Base-by-base conservation (phyloP, 2,888 invertebrate genomes). In the Vanessa cardui region DNA sequence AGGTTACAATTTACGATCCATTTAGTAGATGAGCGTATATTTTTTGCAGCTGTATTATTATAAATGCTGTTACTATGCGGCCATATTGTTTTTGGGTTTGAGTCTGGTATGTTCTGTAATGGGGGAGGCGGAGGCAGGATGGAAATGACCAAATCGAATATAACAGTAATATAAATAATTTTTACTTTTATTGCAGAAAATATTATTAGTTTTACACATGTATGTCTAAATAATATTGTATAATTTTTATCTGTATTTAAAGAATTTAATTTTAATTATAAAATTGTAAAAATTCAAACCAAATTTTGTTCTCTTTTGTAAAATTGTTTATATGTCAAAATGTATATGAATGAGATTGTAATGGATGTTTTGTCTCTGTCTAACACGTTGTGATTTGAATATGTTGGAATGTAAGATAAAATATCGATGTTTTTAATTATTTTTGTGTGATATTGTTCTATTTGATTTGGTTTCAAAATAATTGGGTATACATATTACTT, bases 11-110 rank as follows among this genome's bases (percentile, higher is more conserved):
- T 47, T 74, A 75, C 71, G 39, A 66, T 66, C 76, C 76, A 72
- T 76, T 80, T 79, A 82, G 80, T 77, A 73, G 74, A 78, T 74
- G 71, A 76, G 79, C 84, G 80, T 82, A 85, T 88, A 89, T 91
- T 83, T 86, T 91, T 90, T 91, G 90, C 91, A 86, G 80, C 81
- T 83, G 77, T 84, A 83, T 84, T 75, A 79, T 84, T 83, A 82
- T 76, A 56, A 67, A 65, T 83, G 81, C 83, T 84, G 80, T 79
- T 76, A 81, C 77, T 74, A 79, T 81, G 79, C 87, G 88, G 91
- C 91, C 91, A 92, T 92, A 89, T 78, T 78, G 79, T 80, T 81
- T 82, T 81, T 82, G 77, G 78, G 58, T 70, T 72, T 60, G 16
- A 52, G 80, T 83, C 85, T 81, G 74, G 76, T 77, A 80, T 69